phyloP scores from a whole-genome alignment of 2,888 invertebrate genomes.

The Sinohyriopsis cumingii region DNA sequence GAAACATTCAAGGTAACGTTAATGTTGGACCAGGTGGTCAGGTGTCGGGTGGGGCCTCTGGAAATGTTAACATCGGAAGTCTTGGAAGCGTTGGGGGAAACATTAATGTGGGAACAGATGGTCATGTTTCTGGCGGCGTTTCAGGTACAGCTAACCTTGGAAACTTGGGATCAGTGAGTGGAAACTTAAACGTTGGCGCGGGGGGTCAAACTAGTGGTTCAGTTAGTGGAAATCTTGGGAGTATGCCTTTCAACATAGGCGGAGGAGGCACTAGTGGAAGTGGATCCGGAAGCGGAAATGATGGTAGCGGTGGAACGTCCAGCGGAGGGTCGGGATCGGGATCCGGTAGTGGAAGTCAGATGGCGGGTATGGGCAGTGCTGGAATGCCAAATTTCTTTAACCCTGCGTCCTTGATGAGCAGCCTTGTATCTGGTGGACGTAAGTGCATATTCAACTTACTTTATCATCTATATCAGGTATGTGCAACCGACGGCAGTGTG shows the following conservation, averaged over 20 bases:
- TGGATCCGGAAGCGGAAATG: constrained; percentile 4
- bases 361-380: neutral
- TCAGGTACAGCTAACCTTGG: constrained; percentile 2
- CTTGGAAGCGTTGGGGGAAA: neutral
- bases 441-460: neutral
- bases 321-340: neutral
- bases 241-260: neutral
- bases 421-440: constrained; percentile 8
- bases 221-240: constrained; percentile 1
- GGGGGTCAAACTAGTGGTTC: constrained; percentile 6
- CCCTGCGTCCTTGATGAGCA: constrained; percentile 16
- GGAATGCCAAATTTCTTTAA: constrained; percentile 16
- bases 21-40: constrained; percentile 5
- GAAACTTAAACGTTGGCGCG: neutral
- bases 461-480: too few species aligned
- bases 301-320: neutral
- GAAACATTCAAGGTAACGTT: neutral
- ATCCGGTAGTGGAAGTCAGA: neutral
- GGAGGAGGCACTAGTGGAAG: constrained; percentile 1
- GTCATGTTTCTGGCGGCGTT: constrained; percentile 14
- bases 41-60: constrained; percentile 1
- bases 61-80: neutral
- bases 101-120: neutral
- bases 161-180: neutral
- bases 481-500: too few species aligned